Percentiles rank a stretch among this genome's conserved stretches.
phyloP scores from a whole-genome alignment of 2,797 vertebrate genomes.

The Spondyliosoma cantharus region DNA sequence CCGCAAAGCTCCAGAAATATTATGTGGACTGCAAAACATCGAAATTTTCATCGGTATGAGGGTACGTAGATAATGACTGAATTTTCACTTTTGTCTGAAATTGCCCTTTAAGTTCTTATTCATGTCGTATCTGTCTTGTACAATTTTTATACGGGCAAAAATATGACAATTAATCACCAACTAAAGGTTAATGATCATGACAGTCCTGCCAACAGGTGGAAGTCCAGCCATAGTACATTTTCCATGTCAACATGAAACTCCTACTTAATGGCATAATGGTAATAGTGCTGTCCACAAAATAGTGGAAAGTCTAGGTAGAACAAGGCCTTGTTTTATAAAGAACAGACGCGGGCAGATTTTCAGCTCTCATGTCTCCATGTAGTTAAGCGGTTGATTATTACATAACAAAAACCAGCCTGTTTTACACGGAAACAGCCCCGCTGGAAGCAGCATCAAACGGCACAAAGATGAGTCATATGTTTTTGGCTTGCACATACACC shows the following conservation, averaged over 20 bases:
- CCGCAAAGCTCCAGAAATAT: no score
- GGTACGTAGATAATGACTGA: no score
- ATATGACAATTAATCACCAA: no score
- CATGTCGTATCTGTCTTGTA: no score
- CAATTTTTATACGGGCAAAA: no score
- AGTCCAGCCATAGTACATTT: constrained; percentile 1
- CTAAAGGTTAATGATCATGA: no score
- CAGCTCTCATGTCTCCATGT: constrained; percentile 48
- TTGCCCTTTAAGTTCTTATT: no score
- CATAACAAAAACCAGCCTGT: constrained; percentile 59
- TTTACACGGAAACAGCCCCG: constrained; percentile 60
- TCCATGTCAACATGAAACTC: constrained; percentile 31
- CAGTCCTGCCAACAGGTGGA: background rate
- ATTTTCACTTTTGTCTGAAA: no score
- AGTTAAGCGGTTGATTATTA: constrained; percentile 54
- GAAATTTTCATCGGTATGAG: no score
- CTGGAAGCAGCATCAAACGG: constrained; percentile 60
- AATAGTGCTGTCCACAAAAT: constrained; percentile 13
- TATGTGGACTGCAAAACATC: no score
- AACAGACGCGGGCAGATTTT: constrained; percentile 40
- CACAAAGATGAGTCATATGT: constrained; percentile 76
- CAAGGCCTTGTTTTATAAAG: constrained; percentile 51
- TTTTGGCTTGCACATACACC: constrained; percentile 56
- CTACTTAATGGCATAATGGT: constrained; percentile 31
- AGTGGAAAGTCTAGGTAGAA: constrained; percentile 38